These are phyloP conservation scores for Myrmecobius fasciatus DNA, from an alignment of 2,113 vertebrate genomes.

Conservation along the genomic window DNA sequence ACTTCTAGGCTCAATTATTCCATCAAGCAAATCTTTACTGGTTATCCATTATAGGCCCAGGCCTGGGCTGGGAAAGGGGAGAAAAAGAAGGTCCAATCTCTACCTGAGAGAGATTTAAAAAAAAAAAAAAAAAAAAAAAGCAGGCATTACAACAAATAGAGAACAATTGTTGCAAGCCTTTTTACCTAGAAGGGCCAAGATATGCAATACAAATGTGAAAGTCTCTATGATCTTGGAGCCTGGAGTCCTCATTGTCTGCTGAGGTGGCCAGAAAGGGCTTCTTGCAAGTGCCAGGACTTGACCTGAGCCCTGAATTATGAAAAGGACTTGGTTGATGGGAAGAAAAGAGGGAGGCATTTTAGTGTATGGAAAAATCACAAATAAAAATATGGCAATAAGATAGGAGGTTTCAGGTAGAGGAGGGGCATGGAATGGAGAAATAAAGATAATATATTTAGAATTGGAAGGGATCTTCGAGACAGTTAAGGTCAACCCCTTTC, in stretches of 20 bases:
- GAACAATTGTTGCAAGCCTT: not conserved
- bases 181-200: not conserved
- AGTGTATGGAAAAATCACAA: not conserved
- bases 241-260: not conserved
- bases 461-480: not conserved
- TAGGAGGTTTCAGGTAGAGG: not conserved
- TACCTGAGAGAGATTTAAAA: too few species aligned
- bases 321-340: not conserved
- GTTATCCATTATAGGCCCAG: not conserved
- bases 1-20: not conserved
- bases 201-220: not conserved
- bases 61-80: constrained; percentile 51
- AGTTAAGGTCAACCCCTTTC: not conserved
- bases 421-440: not conserved
- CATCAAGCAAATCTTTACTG: not conserved
- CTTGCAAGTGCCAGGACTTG: not conserved
- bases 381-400: not conserved
- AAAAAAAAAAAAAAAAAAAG: too few species aligned
- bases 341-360: not conserved
- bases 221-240: not conserved
- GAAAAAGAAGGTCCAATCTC: not conserved
- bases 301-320: not conserved
- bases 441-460: not conserved
- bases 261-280: not conserved
- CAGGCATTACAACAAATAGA: not conserved